Evolutionary conservation across 2,888 invertebrate genomes (phyloP).

Genomic region (Eristalinus sepulchralis): DNA sequence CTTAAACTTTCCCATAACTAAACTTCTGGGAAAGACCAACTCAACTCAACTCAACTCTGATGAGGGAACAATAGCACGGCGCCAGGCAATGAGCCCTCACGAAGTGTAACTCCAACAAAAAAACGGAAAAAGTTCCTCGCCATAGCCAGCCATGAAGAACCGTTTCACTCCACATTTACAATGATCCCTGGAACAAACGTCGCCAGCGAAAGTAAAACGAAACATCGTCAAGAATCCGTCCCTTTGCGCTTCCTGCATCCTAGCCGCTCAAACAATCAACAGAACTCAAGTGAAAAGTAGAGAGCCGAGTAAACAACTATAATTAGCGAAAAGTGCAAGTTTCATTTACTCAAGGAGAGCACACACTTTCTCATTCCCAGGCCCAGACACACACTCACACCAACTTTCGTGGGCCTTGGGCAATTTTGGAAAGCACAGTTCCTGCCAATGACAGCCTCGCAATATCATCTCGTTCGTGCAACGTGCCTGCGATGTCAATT

Average conservation of each 20-base stretch:
- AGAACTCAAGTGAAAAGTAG: neutral
- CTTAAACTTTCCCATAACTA: too few relatives aligned
- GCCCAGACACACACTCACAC: neutral
- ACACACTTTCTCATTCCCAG: neutral
- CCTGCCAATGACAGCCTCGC: slow-evolving; percentile 6
- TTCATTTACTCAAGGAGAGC: slow-evolving; percentile 24
- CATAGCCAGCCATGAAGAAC: neutral
- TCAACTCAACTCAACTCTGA: too few relatives aligned
- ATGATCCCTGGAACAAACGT: neutral
- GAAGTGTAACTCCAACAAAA: neutral
- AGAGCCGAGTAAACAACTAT: slow-evolving; percentile 22
- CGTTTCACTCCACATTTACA: neutral
- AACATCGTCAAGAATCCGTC: neutral
- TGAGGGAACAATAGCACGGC: too few relatives aligned
- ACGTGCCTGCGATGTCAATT: slow-evolving; percentile 10
- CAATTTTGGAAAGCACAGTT: slow-evolving; percentile 1
- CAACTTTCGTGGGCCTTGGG: neutral
- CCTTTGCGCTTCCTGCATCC: neutral
- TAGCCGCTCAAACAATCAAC: slow-evolving; percentile 17
- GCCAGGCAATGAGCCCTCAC: neutral
- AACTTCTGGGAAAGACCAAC: too few relatives aligned
- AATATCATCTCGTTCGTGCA: neutral
- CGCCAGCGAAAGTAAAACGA: neutral
- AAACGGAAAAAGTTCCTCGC: neutral
- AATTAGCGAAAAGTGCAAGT: slow-evolving; percentile 53